Evolutionary conservation across 2,113 vertebrate genomes (phyloP).

Genomic region (Synchiropus splendidus): DNA sequence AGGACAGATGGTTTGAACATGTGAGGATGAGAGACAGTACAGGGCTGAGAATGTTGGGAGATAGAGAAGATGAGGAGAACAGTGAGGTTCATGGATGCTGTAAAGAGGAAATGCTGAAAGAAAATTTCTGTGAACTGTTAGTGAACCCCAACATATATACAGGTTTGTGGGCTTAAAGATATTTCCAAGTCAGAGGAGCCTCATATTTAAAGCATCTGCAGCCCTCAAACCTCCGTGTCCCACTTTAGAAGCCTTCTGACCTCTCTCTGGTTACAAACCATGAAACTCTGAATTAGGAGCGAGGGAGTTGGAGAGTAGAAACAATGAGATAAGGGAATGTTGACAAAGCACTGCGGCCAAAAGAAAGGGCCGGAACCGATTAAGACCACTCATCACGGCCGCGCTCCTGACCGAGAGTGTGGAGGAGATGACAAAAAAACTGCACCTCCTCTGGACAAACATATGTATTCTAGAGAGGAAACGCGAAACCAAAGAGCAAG

Average conservation of each 20-base stretch:
- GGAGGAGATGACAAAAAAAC: slow-evolving; percentile 8
- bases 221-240: neutral
- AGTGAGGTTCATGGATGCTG: too few species aligned
- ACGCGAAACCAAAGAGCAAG: slow-evolving; percentile 7
- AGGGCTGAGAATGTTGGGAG: too few species aligned
- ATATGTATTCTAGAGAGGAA: slow-evolving; percentile 5
- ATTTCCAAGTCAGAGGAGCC: too few species aligned
- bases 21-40: too few species aligned
- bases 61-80: too few species aligned
- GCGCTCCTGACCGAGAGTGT: slow-evolving; percentile 16
- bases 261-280: slow-evolving; percentile 7
- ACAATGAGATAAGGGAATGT: slow-evolving; percentile 9
- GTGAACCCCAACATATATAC: neutral
- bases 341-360: slow-evolving; percentile 15
- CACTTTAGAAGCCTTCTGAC: slow-evolving; percentile 9
- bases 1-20: too few species aligned
- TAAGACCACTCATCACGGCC: slow-evolving; percentile 29
- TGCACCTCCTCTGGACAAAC: slow-evolving; percentile 8
- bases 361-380: slow-evolving; percentile 39
- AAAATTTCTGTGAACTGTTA: too few species aligned
- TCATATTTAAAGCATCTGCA: too few species aligned
- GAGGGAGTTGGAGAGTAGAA: slow-evolving; percentile 8
- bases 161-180: too few species aligned
- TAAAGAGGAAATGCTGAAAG: too few species aligned
- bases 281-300: slow-evolving; percentile 8